phyloP scores from a whole-genome alignment of 2,888 invertebrate genomes.

The Drosophila tanythrix region DNA sequence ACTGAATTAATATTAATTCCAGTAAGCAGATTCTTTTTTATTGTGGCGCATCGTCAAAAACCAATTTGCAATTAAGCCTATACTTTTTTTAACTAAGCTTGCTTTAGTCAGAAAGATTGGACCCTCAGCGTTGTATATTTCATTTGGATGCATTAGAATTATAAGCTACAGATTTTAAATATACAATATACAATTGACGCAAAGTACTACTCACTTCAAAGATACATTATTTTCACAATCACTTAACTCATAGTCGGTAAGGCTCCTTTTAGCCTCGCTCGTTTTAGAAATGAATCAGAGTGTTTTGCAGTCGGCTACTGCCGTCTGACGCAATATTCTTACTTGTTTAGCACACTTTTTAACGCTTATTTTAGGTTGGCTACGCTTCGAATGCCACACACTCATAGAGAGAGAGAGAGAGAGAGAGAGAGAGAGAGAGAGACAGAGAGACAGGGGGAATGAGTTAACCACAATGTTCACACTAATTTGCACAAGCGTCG shows the following conservation, averaged over 20 bases:
- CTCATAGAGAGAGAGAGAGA: conserved; percentile 10
- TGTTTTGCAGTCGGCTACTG: background rate
- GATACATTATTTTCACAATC: background rate
- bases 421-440: background rate
- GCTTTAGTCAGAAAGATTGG: too few relatives aligned
- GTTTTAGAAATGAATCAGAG: background rate
- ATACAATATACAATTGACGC: background rate
- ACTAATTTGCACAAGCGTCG: conserved; percentile 70
- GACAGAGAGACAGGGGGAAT: background rate
- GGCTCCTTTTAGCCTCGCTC: background rate
- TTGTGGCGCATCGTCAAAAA: too few relatives aligned
- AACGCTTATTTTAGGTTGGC: conserved; percentile 79
- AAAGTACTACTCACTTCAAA: background rate
- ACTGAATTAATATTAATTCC: background rate
- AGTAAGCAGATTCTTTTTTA: too few relatives aligned
- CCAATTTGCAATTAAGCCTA: too few relatives aligned
- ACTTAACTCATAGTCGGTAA: background rate
- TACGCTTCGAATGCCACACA: conserved; percentile 42
- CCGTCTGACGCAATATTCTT: background rate
- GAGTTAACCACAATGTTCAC: conserved; percentile 65
- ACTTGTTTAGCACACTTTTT: conserved; percentile 80
- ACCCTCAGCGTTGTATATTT: too few relatives aligned
- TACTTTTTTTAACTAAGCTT: too few relatives aligned
- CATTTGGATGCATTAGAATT: background rate
- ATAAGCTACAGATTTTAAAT: background rate